Conservation (phyloP, 2,797 vertebrate genomes). For the Tinamus major region DNA sequence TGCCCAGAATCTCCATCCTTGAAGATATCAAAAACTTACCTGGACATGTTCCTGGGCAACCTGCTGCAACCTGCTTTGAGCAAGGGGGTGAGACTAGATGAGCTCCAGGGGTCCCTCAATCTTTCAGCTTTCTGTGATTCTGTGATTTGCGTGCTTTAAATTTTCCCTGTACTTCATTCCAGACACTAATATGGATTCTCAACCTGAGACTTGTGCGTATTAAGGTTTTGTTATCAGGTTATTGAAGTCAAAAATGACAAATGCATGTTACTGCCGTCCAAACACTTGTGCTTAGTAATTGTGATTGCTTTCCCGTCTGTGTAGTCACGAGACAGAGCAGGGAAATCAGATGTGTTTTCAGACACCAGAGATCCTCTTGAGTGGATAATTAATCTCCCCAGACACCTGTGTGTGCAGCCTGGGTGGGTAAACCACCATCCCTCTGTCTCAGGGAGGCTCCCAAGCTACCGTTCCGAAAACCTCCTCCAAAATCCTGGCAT, state of each 20-base stretch:
- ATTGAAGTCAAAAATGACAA: background rate
- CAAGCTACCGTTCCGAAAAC: background rate
- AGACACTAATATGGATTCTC: background rate
- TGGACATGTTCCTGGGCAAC: too few relatives aligned
- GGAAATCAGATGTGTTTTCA: constrained; percentile 31
- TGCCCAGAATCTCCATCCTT: too few relatives aligned
- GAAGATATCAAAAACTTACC: too few relatives aligned
- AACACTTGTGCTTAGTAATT: constrained; percentile 10
- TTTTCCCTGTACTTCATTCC: background rate
- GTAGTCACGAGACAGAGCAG: background rate
- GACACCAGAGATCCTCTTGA: background rate
- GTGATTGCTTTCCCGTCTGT: background rate
- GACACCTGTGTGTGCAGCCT: background rate
- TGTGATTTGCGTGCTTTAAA: background rate
- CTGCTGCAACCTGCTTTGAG: too few relatives aligned
- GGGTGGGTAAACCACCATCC: background rate
- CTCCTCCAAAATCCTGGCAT: background rate
- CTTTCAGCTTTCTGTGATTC: too few relatives aligned
- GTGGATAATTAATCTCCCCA: constrained; percentile 12
- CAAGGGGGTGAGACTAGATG: too few relatives aligned
- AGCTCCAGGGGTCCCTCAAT: too few relatives aligned
- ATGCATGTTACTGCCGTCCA: background rate
- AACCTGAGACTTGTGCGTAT: rapidly evolving
- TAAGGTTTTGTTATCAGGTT: background rate
- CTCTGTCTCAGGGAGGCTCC: background rate